phyloP scores from a whole-genome alignment of 2,113 vertebrate species.

The Panurus biarmicus region DNA sequence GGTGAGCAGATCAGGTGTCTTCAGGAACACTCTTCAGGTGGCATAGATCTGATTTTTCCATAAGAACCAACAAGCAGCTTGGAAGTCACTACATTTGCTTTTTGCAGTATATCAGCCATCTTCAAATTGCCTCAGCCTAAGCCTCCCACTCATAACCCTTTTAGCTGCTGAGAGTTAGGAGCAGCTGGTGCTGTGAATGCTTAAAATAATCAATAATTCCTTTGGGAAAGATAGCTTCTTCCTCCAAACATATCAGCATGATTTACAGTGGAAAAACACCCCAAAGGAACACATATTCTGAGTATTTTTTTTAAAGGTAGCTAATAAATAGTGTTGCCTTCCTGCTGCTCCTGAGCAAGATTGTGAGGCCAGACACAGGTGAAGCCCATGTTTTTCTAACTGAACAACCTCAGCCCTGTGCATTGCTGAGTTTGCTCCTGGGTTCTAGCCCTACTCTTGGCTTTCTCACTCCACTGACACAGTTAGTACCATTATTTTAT shows the following conservation, averaged over 20 bases:
- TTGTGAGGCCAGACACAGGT: background rate
- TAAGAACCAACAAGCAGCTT: background rate
- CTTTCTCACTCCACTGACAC: background rate
- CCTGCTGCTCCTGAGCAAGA: background rate
- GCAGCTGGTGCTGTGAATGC: background rate
- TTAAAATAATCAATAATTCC: slow-evolving; percentile 30
- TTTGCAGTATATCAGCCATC: background rate
- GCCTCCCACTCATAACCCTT: background rate
- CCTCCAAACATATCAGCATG: background rate
- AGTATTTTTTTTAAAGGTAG: background rate
- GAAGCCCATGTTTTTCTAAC: background rate
- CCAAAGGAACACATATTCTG: background rate
- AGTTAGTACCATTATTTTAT: background rate
- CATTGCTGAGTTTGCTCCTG: background rate
- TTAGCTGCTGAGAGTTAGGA: background rate
- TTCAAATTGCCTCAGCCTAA: background rate
- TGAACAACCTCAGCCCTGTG: background rate
- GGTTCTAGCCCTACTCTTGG: background rate
- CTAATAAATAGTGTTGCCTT: background rate
- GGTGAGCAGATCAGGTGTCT: background rate
- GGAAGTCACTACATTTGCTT: background rate
- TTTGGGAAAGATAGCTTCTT: background rate
- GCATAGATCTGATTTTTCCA: background rate
- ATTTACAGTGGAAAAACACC: background rate
- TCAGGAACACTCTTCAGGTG: background rate